Evolutionary conservation across 2,888 invertebrate genomes (phyloP), one percentile per base, ranked within the genome.

Genomic region (Dorcus hopei): DNA sequence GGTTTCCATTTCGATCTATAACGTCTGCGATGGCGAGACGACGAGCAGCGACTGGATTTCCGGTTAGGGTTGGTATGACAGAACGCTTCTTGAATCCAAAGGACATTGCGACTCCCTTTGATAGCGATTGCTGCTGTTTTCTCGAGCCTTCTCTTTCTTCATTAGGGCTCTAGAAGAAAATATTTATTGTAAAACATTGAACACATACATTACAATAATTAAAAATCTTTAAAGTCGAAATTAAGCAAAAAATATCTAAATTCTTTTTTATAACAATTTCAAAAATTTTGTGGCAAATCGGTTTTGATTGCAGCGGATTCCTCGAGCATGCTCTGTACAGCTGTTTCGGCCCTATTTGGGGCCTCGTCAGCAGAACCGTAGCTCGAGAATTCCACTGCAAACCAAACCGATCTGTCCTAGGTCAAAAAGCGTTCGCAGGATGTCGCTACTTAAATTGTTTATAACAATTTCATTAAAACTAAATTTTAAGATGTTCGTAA

Each of bases 51-150:
- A 61, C 68, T 16, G 72, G 65, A 59, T 75, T 76, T 33, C 72
- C 68, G 62, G 65, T 66, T 61, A 67, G 68, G 59, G 14, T 58
- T 51, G 83, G 82, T 40, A 82, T 80, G 43, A 79, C 73, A 45
- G 84, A 83, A 56, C 88, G 85, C 52, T 89, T 87, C 45, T 88
- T 87, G 79, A 93, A 93, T 49, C 93, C 93, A 77, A 93, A 93
- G 45, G 92, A 91, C 74, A 90, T 91, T 58, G 91, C 88, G 63
- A 91, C 88, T 52, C 92, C 92, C 63, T 87, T 84, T 60, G 84
- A 85, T 81, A 59, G 77, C 64, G 59, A 72, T 9, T 19, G 16
- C 81, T 49, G 49, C 9, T n/a, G 3, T 80, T 80, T 65, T 82
- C 80, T 70, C 83, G 85, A 74, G 81, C 81, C 67, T 83, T 83